Base-by-base conservation (phyloP, 2,888 invertebrate genomes). In the Andrena hattorfiana region DNA sequence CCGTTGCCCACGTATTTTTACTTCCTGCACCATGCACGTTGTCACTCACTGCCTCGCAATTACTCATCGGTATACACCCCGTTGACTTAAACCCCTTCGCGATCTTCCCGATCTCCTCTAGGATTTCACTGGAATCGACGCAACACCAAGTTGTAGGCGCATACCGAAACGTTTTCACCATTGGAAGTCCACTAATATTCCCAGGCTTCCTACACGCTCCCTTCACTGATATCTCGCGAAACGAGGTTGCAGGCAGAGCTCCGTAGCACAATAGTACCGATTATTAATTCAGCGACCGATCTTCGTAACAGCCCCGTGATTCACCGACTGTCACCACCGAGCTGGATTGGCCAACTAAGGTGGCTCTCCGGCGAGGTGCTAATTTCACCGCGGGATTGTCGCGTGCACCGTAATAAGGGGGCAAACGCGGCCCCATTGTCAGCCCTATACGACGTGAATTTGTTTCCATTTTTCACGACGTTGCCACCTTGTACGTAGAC, bases 401-500 rank as follows among this genome's bases (percentile, higher is more conserved):
- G 59, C 81, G 70, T 20, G 78, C 60, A 42, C 66, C 70, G 79
- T 83, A 83, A 89, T 83, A 83, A 87, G 64, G 68, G 74, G 30
- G 16, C 13, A 42, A 42, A 42, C 20, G 54, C 16, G 67, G 62
- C 32, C 32, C 71, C 76, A 87, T 87, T 80, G 87, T 87, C 23
- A 62, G 70, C 51, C 32, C 62, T 76, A 67, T 74, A 73, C 78
- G 76, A 69, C 60, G 64, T 13, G 84, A 67, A 81, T 81, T 76
- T 71, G 69, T 78, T 77, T 74, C 67, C 60, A 77, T 76, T 85
- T 71, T 85, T 80, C 83, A 51, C 60, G 68, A 67, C 56, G 59
- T 80, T 75, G 83, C 77, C 84, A 64, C 83, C 85, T 81, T 87
- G 70, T 83, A 84, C 70, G 86, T 78, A 78, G 62, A 59, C 51